These are phyloP conservation scores for Dasysyrphus tricinctus DNA, from an alignment of 2,888 invertebrate species.

Conservation along the genomic window DNA sequence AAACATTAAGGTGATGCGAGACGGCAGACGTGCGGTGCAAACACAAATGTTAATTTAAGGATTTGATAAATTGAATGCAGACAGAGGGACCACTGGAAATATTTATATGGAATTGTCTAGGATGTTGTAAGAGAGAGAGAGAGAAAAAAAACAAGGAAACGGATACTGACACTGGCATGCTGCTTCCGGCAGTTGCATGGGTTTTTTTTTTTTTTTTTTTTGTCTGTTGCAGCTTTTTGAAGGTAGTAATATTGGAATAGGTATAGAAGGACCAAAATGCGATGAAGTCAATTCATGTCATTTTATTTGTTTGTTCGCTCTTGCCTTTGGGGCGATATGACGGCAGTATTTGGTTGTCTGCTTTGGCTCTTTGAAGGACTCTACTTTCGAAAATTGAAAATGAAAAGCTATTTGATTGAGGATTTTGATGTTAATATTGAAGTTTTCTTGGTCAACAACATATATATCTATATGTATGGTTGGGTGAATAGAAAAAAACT, in stretches of 20 bases:
- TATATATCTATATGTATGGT: slow-evolving; percentile 38
- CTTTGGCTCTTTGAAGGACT: slow-evolving; percentile 33
- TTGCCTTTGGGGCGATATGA: slow-evolving; percentile 15
- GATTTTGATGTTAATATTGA: slow-evolving; percentile 60
- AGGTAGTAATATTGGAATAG: slow-evolving; percentile 18
- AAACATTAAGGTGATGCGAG: slow-evolving; percentile 29
- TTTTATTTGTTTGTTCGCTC: slow-evolving; percentile 59
- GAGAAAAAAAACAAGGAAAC: slow-evolving; percentile 10
- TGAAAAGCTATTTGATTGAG: slow-evolving; percentile 65
- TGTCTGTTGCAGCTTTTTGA: slow-evolving; percentile 27
- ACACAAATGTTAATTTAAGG: slow-evolving; percentile 71
- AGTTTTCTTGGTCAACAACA: slow-evolving; percentile 64
- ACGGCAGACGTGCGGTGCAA: slow-evolving; percentile 32
- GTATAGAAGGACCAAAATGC: slow-evolving; percentile 14
- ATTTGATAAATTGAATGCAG: slow-evolving; percentile 74
- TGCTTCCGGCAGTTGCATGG: slow-evolving; percentile 36
- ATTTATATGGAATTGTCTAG: slow-evolving; percentile 43
- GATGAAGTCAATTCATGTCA: slow-evolving; percentile 45
- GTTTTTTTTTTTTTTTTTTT: slow-evolving; percentile 4
- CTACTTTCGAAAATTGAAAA: slow-evolving; percentile 52
- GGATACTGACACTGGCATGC: slow-evolving; percentile 34
- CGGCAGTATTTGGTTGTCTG: slow-evolving; percentile 32
- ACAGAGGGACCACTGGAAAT: slow-evolving; percentile 56
- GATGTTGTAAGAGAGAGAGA: slow-evolving; percentile 41
- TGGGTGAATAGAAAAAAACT: not conserved